Conservation (phyloP, 2,797 vertebrate genomes). For the Lepidocolaptes lacrymiger region DNA sequence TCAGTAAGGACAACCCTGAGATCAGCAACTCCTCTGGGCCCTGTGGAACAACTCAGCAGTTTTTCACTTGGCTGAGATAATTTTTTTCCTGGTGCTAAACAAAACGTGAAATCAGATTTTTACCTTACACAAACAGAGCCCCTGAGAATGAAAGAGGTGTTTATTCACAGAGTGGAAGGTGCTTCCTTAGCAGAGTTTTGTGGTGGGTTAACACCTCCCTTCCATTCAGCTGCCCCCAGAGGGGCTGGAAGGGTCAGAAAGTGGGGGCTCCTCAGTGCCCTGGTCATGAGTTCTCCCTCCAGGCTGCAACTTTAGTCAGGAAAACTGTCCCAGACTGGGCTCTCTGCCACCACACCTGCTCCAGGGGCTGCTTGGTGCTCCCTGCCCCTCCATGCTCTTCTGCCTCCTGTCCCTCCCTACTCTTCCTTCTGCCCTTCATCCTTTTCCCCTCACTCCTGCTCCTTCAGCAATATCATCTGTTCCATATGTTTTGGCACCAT, state of each 20-base stretch:
- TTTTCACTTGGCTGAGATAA: background rate
- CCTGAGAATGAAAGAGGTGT: background rate
- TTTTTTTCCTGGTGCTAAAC: background rate
- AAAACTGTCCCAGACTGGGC: background rate
- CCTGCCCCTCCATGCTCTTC: background rate
- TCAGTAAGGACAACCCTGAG: background rate
- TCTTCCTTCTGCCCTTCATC: background rate
- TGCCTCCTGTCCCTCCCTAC: background rate
- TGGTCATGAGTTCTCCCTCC: background rate
- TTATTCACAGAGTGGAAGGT: background rate
- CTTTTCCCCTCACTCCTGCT: background rate
- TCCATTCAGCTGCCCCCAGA: background rate
- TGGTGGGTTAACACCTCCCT: background rate
- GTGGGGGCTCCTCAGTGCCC: background rate
- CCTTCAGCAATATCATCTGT: background rate
- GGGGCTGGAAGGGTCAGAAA: background rate
- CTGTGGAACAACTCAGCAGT: background rate
- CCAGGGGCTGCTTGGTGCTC: fast-evolving
- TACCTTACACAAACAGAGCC: background rate
- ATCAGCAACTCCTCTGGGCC: background rate
- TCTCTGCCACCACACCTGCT: fast-evolving
- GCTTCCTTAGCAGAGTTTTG: background rate
- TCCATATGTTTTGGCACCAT: background rate
- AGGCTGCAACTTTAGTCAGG: background rate
- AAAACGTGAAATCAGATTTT: background rate